Evolutionary conservation across 2,797 vertebrate species (phyloP).

Genomic region (Lerista edwardsae): DNA sequence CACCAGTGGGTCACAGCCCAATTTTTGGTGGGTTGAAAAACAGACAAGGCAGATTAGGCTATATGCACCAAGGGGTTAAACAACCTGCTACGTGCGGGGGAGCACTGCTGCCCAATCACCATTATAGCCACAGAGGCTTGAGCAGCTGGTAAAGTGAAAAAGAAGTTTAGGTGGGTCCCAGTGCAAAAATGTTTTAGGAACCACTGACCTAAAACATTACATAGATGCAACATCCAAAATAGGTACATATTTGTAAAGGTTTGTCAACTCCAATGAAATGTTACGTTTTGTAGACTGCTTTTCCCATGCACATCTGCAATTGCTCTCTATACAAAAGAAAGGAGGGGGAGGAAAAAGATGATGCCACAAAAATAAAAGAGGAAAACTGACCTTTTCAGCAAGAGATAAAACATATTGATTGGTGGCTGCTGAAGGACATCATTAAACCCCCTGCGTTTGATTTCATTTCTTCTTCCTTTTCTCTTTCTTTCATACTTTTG

Average conservation of each 20-base stretch:
- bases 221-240: constrained; percentile 53
- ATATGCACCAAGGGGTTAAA: no score
- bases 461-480: constrained; percentile 68
- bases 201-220: constrained; percentile 60
- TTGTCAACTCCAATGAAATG: constrained; percentile 58
- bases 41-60: no score
- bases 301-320: constrained; percentile 49
- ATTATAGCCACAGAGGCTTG: no score
- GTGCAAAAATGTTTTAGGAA: no score
- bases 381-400: constrained; percentile 75
- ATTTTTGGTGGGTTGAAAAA: no score
- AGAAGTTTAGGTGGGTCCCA: no score
- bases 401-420: constrained; percentile 82
- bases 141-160: no score
- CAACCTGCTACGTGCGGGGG: no score
- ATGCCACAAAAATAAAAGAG: constrained; percentile 61
- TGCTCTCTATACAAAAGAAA: constrained; percentile 60
- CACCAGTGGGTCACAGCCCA: no score
- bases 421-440: constrained; percentile 75
- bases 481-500: constrained; percentile 57
- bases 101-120: no score
- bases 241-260: constrained; percentile 55
- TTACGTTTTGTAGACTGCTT: constrained; percentile 53
- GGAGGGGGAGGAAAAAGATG: constrained; percentile 42
- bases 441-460: constrained; percentile 68